Evolutionary conservation across 1,140 invertebrate genomes (phyloP), one percentile per base, ranked within the genome.

Genomic region (Charaxes varanes): DNA sequence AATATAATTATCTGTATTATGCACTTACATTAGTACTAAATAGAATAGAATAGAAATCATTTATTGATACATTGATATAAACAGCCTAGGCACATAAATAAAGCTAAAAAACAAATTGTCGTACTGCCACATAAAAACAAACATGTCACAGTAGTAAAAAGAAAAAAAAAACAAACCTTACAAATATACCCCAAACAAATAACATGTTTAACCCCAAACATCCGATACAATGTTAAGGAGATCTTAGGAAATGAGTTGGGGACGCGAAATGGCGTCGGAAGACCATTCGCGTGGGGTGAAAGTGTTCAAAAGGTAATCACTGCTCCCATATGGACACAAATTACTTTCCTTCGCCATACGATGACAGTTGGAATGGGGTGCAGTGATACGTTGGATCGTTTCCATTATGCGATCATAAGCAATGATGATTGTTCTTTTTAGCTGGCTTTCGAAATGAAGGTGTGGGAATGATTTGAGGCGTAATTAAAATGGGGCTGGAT

Each of bases 311-410:
- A 70, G 71, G 76, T 74, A 80, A 82, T 82, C 74, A 76, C 64
- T 45, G 64, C 64, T 64, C 73, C 73, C 78, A 82, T 82, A 82
- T 82, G 78, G 78, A 62, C 70, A 72, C 65, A 72, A 82, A 82
- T 82, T 80, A 80, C 71, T 79, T 78, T 68, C 52, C 58, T 62
- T 66, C 63, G 65, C 45, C 57, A 50, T 53, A 47, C 53, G 70
- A 74, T 78, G 74, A 82, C 74, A 82, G 63, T 48, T 59, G 34
- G 61, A 49, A 70, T 71, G 59, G 72, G 77, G 72, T 63, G 64
- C 41, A 31, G 35, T 44, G 51, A 53, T 53, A 49, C 34, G 33
- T 36, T 41, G 38, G 22, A 42, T 44, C 31, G 32, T 27, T 38
- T 6, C 35, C 34, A 45, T 38, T 45, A 45, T 38, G 22, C 12